Conservation (phyloP, 2,113 vertebrate genomes). For the Dasyornis broadbenti region DNA sequence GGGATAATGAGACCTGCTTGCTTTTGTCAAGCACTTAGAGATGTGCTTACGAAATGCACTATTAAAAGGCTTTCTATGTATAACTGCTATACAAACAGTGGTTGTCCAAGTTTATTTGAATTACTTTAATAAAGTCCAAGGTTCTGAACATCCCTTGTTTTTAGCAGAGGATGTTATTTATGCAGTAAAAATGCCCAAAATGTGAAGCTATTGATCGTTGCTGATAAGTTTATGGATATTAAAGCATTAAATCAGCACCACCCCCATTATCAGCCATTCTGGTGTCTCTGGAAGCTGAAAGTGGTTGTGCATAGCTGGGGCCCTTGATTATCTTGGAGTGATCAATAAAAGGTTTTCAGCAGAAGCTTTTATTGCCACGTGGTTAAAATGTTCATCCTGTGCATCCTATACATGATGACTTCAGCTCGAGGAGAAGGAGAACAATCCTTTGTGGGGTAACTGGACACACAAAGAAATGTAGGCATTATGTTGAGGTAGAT, state of each 20-base stretch:
- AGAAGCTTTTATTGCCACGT: constrained; percentile 45
- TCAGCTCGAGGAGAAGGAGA: not conserved
- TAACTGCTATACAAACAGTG: constrained; percentile 42
- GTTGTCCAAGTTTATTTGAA: constrained; percentile 48
- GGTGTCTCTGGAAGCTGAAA: constrained; percentile 15
- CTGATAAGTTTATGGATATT: constrained; percentile 52
- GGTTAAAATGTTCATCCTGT: constrained; percentile 37
- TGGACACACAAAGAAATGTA: not conserved
- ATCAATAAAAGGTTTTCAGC: constrained; percentile 58
- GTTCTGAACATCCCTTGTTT: constrained; percentile 51
- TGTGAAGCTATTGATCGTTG: constrained; percentile 44
- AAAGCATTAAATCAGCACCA: constrained; percentile 36
- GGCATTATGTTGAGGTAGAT: not conserved
- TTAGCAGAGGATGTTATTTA: constrained; percentile 48
- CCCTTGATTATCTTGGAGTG: not conserved
- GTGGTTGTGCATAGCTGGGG: not conserved
- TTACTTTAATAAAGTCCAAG: constrained; percentile 20
- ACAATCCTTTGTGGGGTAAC: not conserved
- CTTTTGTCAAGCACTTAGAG: constrained; percentile 40
- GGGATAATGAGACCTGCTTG: constrained; percentile 40
- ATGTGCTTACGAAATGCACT: constrained; percentile 20
- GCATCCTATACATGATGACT: not conserved
- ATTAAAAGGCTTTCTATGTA: constrained; percentile 55
- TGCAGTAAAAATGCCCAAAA: constrained; percentile 34
- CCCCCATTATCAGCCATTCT: constrained; percentile 9